phyloP scores from a whole-genome alignment of 1,140 invertebrate genomes.

The Meloidogyne hapla region DNA sequence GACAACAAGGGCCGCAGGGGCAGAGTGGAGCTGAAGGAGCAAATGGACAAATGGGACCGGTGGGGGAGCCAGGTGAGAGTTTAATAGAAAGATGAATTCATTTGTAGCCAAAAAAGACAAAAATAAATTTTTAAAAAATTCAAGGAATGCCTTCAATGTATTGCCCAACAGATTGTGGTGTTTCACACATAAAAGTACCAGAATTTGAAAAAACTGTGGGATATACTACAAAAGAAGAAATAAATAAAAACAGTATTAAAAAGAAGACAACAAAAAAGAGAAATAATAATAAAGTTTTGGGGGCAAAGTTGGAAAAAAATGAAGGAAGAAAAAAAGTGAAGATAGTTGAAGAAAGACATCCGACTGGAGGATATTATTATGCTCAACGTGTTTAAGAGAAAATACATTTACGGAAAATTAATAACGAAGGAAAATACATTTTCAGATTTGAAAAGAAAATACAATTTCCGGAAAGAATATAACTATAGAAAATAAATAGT shows the following conservation, averaged over 20 bases:
- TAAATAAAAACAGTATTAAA: background rate
- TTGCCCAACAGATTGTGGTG: constrained; percentile 54
- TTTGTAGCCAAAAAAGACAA: too few relatives aligned
- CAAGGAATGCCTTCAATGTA: constrained; percentile 45
- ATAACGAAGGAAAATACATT: too few relatives aligned
- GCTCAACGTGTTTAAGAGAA: background rate
- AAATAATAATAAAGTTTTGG: background rate
- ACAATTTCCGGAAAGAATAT: too few relatives aligned
- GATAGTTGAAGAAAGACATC: background rate
- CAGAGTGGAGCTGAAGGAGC: constrained; percentile 25
- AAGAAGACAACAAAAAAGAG: background rate
- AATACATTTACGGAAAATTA: too few relatives aligned
- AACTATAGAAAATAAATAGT: too few relatives aligned
- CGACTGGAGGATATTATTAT: background rate
- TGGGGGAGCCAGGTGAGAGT: constrained; percentile 44
- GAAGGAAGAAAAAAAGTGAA: background rate
- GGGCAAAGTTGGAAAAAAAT: background rate
- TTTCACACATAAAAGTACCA: constrained; percentile 48
- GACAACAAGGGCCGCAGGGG: constrained; percentile 25
- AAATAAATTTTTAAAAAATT: background rate
- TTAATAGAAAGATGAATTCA: background rate
- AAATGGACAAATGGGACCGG: constrained; percentile 41
- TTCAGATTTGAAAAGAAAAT: too few relatives aligned
- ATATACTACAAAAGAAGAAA: background rate
- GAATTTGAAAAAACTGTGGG: constrained; percentile 3